Evolutionary conservation across 2,888 invertebrate genomes (phyloP), one percentile per base, ranked within the genome.

Genomic region (Muscina levida): DNA sequence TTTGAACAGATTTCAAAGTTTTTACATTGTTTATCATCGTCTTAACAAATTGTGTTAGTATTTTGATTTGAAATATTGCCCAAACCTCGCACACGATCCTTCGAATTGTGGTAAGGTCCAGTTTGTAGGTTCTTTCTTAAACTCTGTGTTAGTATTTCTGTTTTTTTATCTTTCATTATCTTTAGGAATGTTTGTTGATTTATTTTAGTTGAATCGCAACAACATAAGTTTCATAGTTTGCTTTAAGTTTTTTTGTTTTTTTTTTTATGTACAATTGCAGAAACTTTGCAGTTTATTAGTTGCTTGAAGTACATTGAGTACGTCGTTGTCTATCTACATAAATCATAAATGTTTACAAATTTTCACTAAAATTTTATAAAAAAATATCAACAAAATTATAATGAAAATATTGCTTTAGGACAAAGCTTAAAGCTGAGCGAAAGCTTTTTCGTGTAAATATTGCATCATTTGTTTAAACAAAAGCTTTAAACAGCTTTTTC

Each of bases 231-330:
- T 37, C 67, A 26, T 26, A 15, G 11, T 24, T n/a, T n/a, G n/a
- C n/a, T n/a, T n/a, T n/a, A n/a, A n/a, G n/a, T n/a, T n/a, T n/a
- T n/a, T n/a, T n/a, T n/a, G 3, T 19, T 72, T 53, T 66, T 62
- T 67, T 56, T 62, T 79, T 78, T 82, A 51, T 72, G 66, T 84
- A 82, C 79, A 80, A 56, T 77, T 70, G 79, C 81, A 48, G 77
- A 79, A 73, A 26, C 72, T 77, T 78, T 62, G n/a, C 15, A 24
- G 84, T 82, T 86, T 83, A n/a, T n/a, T n/a, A n/a, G 79, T 79
- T 79, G 59, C 31, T 71, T 62, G 72, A 70, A 77, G 79, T 81
- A 31, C 39, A 39, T 17, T 19, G 13, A 53, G 24, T 53, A 53
- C 53, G 8, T 39, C 22, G 59, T 39, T 42, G 2, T 62, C n/a